These are phyloP conservation scores for Sinella curviseta DNA, from an alignment of 1,140 invertebrate species.

Conservation along the genomic window DNA sequence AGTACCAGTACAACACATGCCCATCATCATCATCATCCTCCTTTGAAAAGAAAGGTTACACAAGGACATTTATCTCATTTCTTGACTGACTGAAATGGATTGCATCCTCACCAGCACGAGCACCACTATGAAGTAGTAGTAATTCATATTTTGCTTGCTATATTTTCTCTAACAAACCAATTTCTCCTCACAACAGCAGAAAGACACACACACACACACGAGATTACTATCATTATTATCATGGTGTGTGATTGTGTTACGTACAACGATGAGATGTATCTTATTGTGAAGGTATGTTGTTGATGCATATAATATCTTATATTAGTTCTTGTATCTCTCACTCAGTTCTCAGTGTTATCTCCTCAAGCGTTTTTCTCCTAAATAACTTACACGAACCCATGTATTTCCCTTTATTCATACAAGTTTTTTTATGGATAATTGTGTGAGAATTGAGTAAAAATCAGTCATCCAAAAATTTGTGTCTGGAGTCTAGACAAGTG, in stretches of 20 bases:
- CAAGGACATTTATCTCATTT: background rate
- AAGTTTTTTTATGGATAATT: background rate
- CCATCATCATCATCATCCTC: background rate
- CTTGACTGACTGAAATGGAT: background rate
- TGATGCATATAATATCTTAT: no score
- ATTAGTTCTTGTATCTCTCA: no score
- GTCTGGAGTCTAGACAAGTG: slow-evolving; percentile 6
- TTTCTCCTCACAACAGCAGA: background rate
- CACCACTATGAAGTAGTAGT: background rate
- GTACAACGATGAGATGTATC: background rate
- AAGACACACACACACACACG: background rate
- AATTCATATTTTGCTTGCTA: background rate
- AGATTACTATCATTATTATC: background rate
- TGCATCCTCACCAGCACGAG: background rate
- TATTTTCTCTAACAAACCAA: background rate
- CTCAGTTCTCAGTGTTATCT: background rate
- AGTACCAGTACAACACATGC: background rate
- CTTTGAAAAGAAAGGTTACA: background rate
- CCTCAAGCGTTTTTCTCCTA: background rate
- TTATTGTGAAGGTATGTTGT: no score
- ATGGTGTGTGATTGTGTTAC: background rate
- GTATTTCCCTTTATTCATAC: background rate
- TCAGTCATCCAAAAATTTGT: slow-evolving; percentile 2
- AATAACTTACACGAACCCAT: background rate
- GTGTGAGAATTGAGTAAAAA: slow-evolving; percentile 10